Conservation (phyloP, 1,140 invertebrate species). For the Meteorus sp. region DNA sequence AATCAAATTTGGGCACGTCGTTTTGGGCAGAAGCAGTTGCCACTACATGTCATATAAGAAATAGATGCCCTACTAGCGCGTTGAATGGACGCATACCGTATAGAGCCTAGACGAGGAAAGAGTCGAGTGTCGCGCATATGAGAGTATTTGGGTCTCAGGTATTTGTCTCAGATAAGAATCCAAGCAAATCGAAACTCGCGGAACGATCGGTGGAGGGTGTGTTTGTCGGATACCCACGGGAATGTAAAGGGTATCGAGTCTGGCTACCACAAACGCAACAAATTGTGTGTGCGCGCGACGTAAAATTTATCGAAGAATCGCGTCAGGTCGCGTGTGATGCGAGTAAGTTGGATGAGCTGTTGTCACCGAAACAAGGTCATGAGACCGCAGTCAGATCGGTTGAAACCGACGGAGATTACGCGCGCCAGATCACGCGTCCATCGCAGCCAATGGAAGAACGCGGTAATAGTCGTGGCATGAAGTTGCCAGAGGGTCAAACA, state of each 20-base stretch:
- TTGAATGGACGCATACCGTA: not conserved
- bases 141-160: constrained; percentile 51
- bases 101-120: not conserved
- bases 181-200: constrained; percentile 41
- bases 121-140: constrained; percentile 40
- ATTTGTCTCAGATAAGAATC: constrained; percentile 40
- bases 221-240: constrained; percentile 51
- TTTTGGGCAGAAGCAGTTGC: constrained; percentile 3
- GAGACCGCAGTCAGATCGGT: too few relatives aligned
- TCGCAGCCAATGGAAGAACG: too few relatives aligned
- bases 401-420: too few relatives aligned
- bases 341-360: not conserved
- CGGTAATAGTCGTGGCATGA: too few relatives aligned
- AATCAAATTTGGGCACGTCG: not conserved
- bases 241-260: constrained; percentile 44
- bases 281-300: constrained; percentile 24
- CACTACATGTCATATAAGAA: not conserved
- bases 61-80: constrained; percentile 2
- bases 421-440: too few relatives aligned
- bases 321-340: not conserved
- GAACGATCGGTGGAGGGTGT: constrained; percentile 39
- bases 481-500: too few relatives aligned
- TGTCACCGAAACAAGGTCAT: too few relatives aligned
- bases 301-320: constrained; percentile 28
- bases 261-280: constrained; percentile 21